A percentile compares a stretch with the other conserved stretches of the same genome.
These are phyloP conservation scores for Ambastaia sidthimunki DNA, from an alignment of 2,797 vertebrate species.

Conservation along the genomic window DNA sequence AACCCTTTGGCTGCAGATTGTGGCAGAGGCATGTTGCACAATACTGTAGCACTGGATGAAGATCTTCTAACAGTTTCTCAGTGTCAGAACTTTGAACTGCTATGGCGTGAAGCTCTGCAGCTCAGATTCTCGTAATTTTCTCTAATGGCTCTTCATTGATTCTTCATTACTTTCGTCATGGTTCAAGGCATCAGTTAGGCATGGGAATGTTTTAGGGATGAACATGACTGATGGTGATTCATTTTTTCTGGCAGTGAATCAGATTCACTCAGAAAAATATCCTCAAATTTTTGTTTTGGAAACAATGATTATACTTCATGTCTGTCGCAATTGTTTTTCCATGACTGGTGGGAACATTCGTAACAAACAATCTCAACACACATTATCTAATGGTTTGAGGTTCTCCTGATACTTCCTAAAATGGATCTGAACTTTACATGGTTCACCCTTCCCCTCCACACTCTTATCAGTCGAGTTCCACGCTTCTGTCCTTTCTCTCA, in stretches of 20 bases:
- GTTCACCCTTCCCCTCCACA: constrained; percentile 3
- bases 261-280: background rate
- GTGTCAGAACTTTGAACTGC: constrained; percentile 20
- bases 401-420: constrained; percentile 49
- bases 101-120: constrained; percentile 1
- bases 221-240: constrained; percentile 12
- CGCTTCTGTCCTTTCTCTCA: constrained; percentile 50
- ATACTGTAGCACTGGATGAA: constrained; percentile 58
- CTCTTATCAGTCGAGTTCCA: constrained; percentile 44
- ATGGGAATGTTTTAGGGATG: background rate
- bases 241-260: background rate
- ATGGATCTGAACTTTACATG: constrained; percentile 56
- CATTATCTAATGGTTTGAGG: constrained; percentile 45
- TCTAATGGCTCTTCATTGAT: constrained; percentile 30
- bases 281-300: constrained; percentile 6
- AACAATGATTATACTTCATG: background rate
- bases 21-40: constrained; percentile 68
- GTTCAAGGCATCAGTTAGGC: constrained; percentile 29
- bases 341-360: constrained; percentile 20
- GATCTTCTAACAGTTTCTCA: constrained; percentile 63
- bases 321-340: constrained; percentile 16
- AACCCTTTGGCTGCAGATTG: constrained; percentile 61
- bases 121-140: constrained; percentile 32
- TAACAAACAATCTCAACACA: constrained; percentile 46
- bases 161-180: constrained; percentile 17